Conservation (phyloP, 1,140 invertebrate genomes). For the Trichogramma pretiosum region DNA sequence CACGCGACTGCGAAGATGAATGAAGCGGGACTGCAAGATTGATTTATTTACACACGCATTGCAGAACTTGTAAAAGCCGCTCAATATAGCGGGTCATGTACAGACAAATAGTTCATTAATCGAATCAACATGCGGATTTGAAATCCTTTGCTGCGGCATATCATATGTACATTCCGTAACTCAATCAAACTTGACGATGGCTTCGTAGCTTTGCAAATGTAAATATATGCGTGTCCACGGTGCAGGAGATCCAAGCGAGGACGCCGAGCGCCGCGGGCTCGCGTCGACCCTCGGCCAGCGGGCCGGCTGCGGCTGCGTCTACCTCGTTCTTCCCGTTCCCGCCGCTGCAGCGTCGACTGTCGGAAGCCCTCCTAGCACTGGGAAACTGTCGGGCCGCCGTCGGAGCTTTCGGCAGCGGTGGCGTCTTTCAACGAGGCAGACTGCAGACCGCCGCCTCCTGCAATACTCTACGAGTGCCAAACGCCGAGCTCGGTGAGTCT, state of each 20-base stretch:
- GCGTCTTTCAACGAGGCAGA: constrained; percentile 29
- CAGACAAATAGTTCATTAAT: too few relatives aligned
- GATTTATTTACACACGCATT: too few relatives aligned
- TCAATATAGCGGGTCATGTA: too few relatives aligned
- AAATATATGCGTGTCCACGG: too few relatives aligned
- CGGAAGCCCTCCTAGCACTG: constrained; percentile 52
- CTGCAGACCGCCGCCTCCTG: constrained; percentile 40
- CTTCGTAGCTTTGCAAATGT: too few relatives aligned
- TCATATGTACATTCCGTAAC: too few relatives aligned
- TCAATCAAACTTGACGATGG: too few relatives aligned
- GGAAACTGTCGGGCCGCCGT: constrained; percentile 26
- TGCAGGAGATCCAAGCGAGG: constrained; percentile 61
- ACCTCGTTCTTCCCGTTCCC: constrained; percentile 50
- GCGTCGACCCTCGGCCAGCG: constrained; percentile 58
- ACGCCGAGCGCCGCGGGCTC: constrained; percentile 69
- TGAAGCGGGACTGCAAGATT: too few relatives aligned
- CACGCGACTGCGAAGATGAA: too few relatives aligned
- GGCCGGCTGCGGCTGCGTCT: constrained; percentile 23
- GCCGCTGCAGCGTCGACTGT: constrained; percentile 53
- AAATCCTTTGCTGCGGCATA: too few relatives aligned
- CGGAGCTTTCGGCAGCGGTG: constrained; percentile 29
- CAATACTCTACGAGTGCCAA: constrained; percentile 41
- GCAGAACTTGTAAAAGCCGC: too few relatives aligned
- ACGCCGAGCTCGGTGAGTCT: constrained; percentile 35
- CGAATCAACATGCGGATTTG: too few relatives aligned